Evolutionary conservation across 2,797 vertebrate species (phyloP), one percentile per base, ranked within the genome.

Genomic region (Sebastes hubbsi): DNA sequence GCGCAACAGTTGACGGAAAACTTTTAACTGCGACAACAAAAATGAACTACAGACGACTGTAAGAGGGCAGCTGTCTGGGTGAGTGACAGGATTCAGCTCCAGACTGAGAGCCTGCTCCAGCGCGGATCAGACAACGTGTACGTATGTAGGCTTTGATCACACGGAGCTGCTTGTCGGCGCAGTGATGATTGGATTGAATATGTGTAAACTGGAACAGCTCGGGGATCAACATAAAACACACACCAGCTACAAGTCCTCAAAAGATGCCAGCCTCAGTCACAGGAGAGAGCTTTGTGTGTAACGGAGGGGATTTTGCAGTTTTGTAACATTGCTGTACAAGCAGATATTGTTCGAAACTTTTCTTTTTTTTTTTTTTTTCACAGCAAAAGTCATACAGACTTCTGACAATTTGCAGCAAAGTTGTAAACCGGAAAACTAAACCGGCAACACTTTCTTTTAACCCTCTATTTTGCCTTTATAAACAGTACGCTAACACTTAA

Each of bases 1-100:
- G 85, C 79, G 90, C 90, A 91, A 91, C 89, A 91, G 91, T 92
- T 92, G 89, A 91, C 81, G 82, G 85, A 89, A 92, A 92, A 93
- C 84, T 93, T 92, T 92, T 81, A 89, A 90, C 82, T 81, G 90
- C 81, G 46, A 89, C 86, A 88, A 89, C 87, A 89, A 88, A 89
- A 90, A 49, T 67, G 72, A 84, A 86, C 75, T 90, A 88, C 90
- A 93, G 89, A 89, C 68, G 88, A 90, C 88, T 91, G 91, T 90
- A 91, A 87, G 84, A 69, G 69, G 88, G 91, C 87, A 88, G 87
- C 91, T 81, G 89, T 89, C 87, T 90, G 87, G 49, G 75, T 90
- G 91, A 93, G 88, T 91, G 92, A 92, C 91, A 83, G 86, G 70
- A 83, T 85, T 82, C 88, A 60, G 8, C 77, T 78, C 66, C 86